phyloP scores from a whole-genome alignment of 1,140 invertebrate species.

The Nasonia vitripennis region DNA sequence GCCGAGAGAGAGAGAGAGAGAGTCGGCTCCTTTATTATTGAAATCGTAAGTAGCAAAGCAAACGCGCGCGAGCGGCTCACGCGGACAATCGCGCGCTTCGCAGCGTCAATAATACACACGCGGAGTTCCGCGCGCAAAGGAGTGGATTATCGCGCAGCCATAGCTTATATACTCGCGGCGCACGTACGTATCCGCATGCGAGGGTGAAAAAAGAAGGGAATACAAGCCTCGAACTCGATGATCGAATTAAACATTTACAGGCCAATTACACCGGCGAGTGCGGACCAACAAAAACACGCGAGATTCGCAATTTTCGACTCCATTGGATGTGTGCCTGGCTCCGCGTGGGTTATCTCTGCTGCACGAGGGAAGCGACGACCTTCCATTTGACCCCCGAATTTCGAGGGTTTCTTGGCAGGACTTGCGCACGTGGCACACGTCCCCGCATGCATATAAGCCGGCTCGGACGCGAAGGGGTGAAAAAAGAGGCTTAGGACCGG shows the following conservation, averaged over 20 bases:
- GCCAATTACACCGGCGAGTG: not conserved
- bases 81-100: too few species aligned
- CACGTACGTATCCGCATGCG: not conserved
- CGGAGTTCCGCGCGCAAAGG: not conserved
- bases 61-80: not conserved
- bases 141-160: not conserved
- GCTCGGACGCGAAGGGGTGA: constrained; percentile 4
- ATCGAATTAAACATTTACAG: constrained; percentile 38
- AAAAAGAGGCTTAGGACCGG: constrained; percentile 31
- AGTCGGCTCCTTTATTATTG: constrained; percentile 1
- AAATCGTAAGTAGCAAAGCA: constrained; percentile 30
- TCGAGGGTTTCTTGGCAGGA: not conserved
- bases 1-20: too few species aligned
- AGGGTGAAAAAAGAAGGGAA: not conserved
- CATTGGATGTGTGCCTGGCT: not conserved
- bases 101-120: not conserved
- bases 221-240: not conserved
- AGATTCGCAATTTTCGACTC: constrained; percentile 15
- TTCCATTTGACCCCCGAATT: not conserved
- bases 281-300: not conserved
- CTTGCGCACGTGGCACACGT: constrained; percentile 33
- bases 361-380: not conserved
- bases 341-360: too few species aligned
- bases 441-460: constrained; percentile 19
- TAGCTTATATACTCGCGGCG: too few species aligned